These are phyloP conservation scores for Globia sparganii DNA, from an alignment of 2,888 invertebrate genomes.

Conservation along the genomic window DNA sequence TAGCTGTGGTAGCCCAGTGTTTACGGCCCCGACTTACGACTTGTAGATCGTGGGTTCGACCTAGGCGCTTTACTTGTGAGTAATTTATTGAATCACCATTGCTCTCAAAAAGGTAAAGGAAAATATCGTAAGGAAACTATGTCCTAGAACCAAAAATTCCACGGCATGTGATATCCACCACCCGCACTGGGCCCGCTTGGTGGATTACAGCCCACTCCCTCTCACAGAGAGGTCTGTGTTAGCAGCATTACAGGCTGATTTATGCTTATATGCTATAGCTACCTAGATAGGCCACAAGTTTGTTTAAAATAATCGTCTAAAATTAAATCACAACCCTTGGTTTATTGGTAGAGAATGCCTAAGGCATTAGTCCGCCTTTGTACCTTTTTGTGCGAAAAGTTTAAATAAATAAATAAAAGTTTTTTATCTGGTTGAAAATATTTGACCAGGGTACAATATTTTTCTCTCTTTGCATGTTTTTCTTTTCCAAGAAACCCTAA, in stretches of 20 bases:
- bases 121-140: background rate
- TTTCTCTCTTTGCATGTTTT: background rate
- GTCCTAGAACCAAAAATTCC: background rate
- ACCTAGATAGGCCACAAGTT: background rate
- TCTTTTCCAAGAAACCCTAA: too few species aligned
- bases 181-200: background rate
- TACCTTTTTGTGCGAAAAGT: too few species aligned
- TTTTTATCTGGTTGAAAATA: background rate
- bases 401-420: background rate
- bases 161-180: background rate
- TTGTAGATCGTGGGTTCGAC: background rate
- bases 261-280: background rate
- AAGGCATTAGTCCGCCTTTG: too few species aligned
- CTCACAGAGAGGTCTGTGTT: background rate
- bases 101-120: too few species aligned
- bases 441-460: background rate
- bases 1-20: background rate
- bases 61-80: background rate
- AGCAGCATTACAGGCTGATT: background rate
- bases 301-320: too few species aligned
- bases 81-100: too few species aligned
- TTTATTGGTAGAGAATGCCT: too few species aligned
- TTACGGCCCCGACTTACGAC: background rate
- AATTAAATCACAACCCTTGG: too few species aligned
- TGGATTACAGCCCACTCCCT: too few species aligned